Base-by-base conservation (phyloP, 2,888 invertebrate species). In the Cephonodes hylas region DNA sequence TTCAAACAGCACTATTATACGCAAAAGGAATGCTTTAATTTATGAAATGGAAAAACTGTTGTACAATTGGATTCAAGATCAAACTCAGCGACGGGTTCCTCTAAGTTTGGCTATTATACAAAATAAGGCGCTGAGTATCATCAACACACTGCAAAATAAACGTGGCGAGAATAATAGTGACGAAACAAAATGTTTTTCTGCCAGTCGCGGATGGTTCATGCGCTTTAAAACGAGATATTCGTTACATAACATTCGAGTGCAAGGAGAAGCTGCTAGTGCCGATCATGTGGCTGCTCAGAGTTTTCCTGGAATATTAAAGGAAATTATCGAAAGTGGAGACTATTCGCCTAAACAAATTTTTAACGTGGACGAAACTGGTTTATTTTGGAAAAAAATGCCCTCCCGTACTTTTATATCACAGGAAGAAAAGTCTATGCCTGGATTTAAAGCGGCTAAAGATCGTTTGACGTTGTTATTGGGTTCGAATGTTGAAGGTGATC, bases 401-500 rank as follows among this genome's bases (percentile, higher is more conserved):
- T 61, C 64, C 59, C 53, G 62, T 58, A 68, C 66, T 38, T 66
- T 64, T 42, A 66, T 70, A 20, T 61, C 61, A 18, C 61, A 62
- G 22, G 59, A 65, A 64, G 66, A 66, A 59, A 42, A 60, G 45
- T 63, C 65, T 18, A 63, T 64, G 61, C 38, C 38, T 13, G 69
- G 70, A 46, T 79, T 72, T 64, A 74, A 76, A 66, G 74, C 66
- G 56, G 67, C 72, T n/a, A 75, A 76, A 69, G 70, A 77, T 64
- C 67, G 75, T 46, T 60, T 78, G 7, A 76, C 76, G 60, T 64
- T 79, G 62, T 64, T 75, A 45, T 62, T 79, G 58, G 71, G 75
- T 76, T 58, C 71, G 74, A 77, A 79, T 71, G 77, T 73, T 27
- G 64, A 66, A 63, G 76, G 73, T 60, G 73, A 74, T 58, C 72